Percentiles rank a stretch among this genome's conserved stretches.
Evolutionary conservation across 1,140 invertebrate species (phyloP).

Genomic region (Drosophila navojoa): DNA sequence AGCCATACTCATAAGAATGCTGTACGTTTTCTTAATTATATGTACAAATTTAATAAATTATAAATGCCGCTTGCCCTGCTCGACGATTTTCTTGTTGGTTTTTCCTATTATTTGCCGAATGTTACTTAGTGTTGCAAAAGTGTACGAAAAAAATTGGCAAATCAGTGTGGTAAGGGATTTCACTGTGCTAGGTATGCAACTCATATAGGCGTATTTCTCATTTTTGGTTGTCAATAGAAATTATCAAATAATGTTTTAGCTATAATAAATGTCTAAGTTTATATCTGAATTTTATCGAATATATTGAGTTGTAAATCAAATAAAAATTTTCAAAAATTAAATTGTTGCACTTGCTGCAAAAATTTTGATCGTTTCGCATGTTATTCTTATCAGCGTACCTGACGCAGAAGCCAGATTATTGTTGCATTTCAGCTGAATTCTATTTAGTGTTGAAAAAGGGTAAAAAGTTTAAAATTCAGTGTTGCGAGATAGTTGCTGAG

Average conservation of each 20-base stretch:
- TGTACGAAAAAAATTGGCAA: not conserved
- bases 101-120: conserved; percentile 11
- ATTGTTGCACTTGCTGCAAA: too few relatives aligned
- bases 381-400: too few relatives aligned
- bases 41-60: conserved; percentile 31
- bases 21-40: conserved; percentile 4
- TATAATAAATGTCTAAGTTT: too few relatives aligned
- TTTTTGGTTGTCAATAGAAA: not conserved
- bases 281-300: too few relatives aligned
- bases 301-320: too few relatives aligned
- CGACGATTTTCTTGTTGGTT: conserved; percentile 27
- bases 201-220: not conserved
- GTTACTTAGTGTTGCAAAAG: conserved; percentile 13
- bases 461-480: too few relatives aligned
- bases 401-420: too few relatives aligned
- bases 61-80: conserved; percentile 37
- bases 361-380: too few relatives aligned
- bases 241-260: not conserved
- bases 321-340: too few relatives aligned
- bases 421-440: too few relatives aligned
- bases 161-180: conserved; percentile 8
- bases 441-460: too few relatives aligned
- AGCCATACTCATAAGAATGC: conserved; percentile 53
- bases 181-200: not conserved
- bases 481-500: too few relatives aligned